Evolutionary conservation across 2,888 invertebrate genomes (phyloP), one percentile per base, ranked within the genome.

Genomic region (Melanostoma mellinum): DNA sequence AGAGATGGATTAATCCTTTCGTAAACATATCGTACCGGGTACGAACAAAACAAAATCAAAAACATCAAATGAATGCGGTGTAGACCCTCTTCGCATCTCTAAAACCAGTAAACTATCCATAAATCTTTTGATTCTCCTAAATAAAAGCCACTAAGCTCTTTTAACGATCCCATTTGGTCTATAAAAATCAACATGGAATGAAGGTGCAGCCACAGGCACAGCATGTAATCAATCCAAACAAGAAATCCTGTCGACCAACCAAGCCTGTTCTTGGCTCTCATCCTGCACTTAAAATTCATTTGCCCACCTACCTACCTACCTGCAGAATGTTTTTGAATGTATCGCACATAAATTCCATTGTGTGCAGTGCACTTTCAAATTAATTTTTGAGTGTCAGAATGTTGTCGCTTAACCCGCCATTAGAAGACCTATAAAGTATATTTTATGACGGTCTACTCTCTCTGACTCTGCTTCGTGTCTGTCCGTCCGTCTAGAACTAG

Each of bases 381-480:
- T 42, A 56, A 68, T 61, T 50, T 79, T 72, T 68, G 67, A 79
- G 79, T 79, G 79, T 73, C 73, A 73, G 50, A 68, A 68, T 68
- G 79, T 56, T 79, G 79, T 79, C 79, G 61, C 52, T 73, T 68
- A 68, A 35, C 55, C 61, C 67, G 61, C 73, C 61, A 79, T 79
- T 79, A 73, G 79, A 73, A 56, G 61, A 10, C 55, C 67, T 63
- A 79, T 79, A 79, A 79, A 79, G 46, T 68, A 79, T 79, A 61
- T 79, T 68, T 74, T 74, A 61, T 68, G 67, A 74, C 61, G 65
- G 67, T 58, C 50, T 9, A 67, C 53, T 50, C n/a, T 38, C 40
- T 9, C 50, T 40, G 42, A 3, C 32, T 50, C 32, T 50, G 20
- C 20, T 20, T 20, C 20, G 20, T 20, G 20, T 20, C 20, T 20